Conservation (phyloP, 2,113 vertebrate genomes). For the Sinocyclocheilus maitianheensis region DNA sequence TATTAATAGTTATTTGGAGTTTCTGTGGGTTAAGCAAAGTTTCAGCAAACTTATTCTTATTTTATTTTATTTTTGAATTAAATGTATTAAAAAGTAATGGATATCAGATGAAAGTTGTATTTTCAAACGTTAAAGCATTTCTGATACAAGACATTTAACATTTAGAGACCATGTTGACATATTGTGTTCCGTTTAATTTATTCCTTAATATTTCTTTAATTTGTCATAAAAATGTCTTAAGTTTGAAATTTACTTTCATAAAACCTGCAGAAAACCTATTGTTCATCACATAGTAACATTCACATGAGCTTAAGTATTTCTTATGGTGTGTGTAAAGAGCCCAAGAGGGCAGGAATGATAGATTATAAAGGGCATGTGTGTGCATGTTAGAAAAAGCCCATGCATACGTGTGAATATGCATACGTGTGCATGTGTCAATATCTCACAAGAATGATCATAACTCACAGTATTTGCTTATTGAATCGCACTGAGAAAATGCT, state of each 20-base stretch:
- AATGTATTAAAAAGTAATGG: no score
- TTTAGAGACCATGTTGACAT: neutral
- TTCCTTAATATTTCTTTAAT: no score
- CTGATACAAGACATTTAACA: neutral
- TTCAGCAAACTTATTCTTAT: neutral
- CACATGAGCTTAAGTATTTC: neutral
- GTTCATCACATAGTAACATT: neutral
- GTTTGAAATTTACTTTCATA: neutral
- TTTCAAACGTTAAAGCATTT: neutral
- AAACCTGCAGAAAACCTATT: neutral
- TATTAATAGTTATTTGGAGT: neutral
- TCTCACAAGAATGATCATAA: neutral
- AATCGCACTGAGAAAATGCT: neutral
- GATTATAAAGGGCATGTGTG: conserved; percentile 10
- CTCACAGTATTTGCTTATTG: conserved; percentile 17
- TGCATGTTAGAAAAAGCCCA: neutral
- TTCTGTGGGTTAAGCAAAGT: neutral
- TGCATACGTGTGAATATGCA: neutral
- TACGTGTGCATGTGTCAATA: neutral
- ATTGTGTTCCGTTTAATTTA: neutral
- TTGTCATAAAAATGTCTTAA: no score
- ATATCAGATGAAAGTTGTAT: neutral
- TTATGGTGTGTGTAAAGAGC: neutral
- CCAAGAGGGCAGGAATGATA: neutral
- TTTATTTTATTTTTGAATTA: no score